Conservation (phyloP, 2,888 invertebrate species). For the Temnothorax rugatulus region DNA sequence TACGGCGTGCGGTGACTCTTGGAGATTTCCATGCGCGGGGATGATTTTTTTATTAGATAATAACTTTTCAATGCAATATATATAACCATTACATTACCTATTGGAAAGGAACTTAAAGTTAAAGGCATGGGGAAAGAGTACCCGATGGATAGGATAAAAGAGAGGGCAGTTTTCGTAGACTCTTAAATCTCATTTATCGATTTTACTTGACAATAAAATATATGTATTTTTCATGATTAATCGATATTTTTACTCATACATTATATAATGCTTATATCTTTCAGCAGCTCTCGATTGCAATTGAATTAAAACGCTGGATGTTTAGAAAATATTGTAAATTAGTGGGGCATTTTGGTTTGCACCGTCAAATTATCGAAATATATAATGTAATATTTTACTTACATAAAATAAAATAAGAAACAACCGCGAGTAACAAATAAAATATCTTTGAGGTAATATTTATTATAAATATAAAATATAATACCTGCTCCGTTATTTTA, state of each 20-base stretch:
- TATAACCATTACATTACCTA: conserved; percentile 68
- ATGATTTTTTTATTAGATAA: conserved; percentile 72
- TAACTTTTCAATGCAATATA: conserved; percentile 58
- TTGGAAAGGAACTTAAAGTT: conserved; percentile 61
- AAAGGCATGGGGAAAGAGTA: conserved; percentile 55
- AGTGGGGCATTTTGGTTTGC: neutral
- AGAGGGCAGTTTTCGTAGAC: neutral
- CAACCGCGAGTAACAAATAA: neutral
- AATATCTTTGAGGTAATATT: neutral
- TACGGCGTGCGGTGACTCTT: conserved; percentile 36
- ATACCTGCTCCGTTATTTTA: neutral
- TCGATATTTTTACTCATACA: neutral
- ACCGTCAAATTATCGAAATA: neutral
- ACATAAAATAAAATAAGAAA: neutral
- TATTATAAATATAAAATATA: neutral
- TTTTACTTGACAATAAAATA: neutral
- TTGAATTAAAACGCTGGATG: neutral
- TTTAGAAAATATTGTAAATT: neutral
- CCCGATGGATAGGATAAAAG: neutral
- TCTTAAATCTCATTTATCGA: neutral
- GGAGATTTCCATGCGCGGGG: conserved; percentile 56
- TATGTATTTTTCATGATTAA: neutral
- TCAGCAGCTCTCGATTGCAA: neutral
- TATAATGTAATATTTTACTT: neutral
- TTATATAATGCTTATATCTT: neutral